Evolutionary conservation across 2,113 vertebrate genomes (phyloP).

Genomic region (Neogale vison): DNA sequence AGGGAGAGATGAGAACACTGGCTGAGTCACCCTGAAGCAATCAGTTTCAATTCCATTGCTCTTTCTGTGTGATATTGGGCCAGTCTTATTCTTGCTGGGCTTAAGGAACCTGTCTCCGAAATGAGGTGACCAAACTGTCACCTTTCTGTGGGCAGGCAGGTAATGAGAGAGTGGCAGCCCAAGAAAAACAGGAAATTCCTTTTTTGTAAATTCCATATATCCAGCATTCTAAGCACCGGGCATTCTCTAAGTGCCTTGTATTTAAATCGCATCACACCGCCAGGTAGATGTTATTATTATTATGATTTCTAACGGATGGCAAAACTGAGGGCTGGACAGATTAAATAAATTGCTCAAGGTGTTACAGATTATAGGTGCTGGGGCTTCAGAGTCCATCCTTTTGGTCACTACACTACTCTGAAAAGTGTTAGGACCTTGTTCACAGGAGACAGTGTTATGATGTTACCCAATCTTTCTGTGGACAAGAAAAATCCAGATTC

Average conservation of each 20-base stretch:
- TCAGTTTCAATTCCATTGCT: neutral
- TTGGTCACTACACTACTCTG: neutral
- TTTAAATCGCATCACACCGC: neutral
- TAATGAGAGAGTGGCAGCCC: neutral
- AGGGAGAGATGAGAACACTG: neutral
- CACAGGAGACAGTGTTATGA: conserved; percentile 23
- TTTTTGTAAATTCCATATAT: neutral
- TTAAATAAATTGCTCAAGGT: neutral
- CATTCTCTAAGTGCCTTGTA: neutral
- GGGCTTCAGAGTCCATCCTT: neutral
- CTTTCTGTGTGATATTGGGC: neutral
- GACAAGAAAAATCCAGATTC: neutral
- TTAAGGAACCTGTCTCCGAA: conserved; percentile 24
- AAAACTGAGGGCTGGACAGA: neutral
- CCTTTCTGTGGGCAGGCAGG: neutral
- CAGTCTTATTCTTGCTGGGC: conserved; percentile 9
- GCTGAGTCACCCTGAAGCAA: neutral
- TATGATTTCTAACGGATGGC: neutral
- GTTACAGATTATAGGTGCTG: neutral
- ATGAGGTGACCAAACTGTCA: neutral
- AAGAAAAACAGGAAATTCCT: neutral
- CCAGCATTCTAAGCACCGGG: neutral
- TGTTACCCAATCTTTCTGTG: neutral
- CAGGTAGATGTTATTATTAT: conserved; percentile 5
- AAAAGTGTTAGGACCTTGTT: neutral